These are phyloP conservation scores for Tachysurus vachellii DNA, from an alignment of 2,113 vertebrate species.

Conservation along the genomic window DNA sequence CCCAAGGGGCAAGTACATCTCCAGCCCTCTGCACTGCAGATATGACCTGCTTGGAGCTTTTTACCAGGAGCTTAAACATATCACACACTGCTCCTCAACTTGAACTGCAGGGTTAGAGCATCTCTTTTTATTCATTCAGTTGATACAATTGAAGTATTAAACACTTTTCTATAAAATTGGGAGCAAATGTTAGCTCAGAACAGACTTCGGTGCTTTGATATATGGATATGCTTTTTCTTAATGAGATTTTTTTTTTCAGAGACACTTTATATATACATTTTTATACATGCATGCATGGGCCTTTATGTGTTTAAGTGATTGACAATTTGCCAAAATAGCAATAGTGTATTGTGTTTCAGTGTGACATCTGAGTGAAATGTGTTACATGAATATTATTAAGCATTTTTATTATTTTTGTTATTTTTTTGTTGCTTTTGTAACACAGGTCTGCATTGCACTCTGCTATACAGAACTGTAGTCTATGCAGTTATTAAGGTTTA, in stretches of 20 bases:
- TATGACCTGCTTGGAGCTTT: constrained; percentile 59
- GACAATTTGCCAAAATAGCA: neutral
- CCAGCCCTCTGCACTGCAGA: constrained; percentile 76
- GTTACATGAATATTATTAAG: constrained; percentile 45
- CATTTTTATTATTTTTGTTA: constrained; percentile 32
- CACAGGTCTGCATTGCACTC: constrained; percentile 48
- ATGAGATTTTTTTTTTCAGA: neutral
- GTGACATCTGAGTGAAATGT: neutral
- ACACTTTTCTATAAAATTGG: constrained; percentile 7
- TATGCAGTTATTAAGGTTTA: neutral
- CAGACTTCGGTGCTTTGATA: neutral
- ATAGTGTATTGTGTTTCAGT: neutral
- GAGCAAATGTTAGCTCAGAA: neutral
- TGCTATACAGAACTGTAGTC: neutral
- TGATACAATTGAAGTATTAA: constrained; percentile 31
- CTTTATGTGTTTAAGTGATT: neutral
- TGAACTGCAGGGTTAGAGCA: constrained; percentile 12
- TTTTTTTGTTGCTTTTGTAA: constrained; percentile 45
- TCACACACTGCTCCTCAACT: neutral
- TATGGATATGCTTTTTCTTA: constrained; percentile 1
- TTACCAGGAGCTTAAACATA: constrained; percentile 26
- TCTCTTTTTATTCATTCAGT: constrained; percentile 31
- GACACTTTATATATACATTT: neutral
- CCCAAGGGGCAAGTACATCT: constrained; percentile 66
- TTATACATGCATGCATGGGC: no score